Evolutionary conservation across 2,797 vertebrate species (phyloP).

Genomic region (Pseudopleuronectes americanus): DNA sequence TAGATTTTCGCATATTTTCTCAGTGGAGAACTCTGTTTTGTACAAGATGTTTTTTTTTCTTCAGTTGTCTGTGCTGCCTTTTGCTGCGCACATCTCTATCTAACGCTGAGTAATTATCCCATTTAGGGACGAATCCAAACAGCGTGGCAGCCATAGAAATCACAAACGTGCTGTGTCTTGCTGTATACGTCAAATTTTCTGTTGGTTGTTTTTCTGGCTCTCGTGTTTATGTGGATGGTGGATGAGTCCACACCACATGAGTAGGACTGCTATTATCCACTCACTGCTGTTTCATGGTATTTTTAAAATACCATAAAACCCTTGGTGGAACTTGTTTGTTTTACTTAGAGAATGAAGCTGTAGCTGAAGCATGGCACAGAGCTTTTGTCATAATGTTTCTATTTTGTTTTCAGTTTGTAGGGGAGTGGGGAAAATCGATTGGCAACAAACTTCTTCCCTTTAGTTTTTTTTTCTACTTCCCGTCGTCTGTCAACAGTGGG

Average conservation of each 20-base stretch:
- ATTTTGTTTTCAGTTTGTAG: no score
- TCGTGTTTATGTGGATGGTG: constrained; percentile 12
- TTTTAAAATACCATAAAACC: constrained; percentile 21
- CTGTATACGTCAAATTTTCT: constrained; percentile 44
- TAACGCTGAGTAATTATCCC: constrained; percentile 62
- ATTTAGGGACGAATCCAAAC: constrained; percentile 59
- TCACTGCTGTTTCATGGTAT: constrained; percentile 9
- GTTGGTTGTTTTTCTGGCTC: constrained; percentile 19
- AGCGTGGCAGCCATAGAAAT: constrained; percentile 56
- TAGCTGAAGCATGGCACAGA: no score
- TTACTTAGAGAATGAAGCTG: no score
- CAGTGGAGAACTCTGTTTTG: constrained; percentile 18
- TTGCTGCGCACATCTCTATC: constrained; percentile 46
- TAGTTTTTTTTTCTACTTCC: constrained; percentile 16
- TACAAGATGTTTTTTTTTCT: constrained; percentile 17
- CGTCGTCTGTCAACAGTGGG: constrained; percentile 25
- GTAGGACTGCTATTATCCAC: constrained; percentile 16
- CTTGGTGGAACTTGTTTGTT: not conserved
- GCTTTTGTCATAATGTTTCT: no score
- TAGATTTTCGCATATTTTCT: constrained; percentile 20
- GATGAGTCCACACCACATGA: constrained; percentile 28
- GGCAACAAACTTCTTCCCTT: not conserved
- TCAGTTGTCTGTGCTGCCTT: constrained; percentile 37
- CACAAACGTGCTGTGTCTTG: constrained; percentile 44
- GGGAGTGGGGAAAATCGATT: not conserved